Base-by-base conservation (phyloP, 2,888 invertebrate species). In the Drosophila neotestacea region DNA sequence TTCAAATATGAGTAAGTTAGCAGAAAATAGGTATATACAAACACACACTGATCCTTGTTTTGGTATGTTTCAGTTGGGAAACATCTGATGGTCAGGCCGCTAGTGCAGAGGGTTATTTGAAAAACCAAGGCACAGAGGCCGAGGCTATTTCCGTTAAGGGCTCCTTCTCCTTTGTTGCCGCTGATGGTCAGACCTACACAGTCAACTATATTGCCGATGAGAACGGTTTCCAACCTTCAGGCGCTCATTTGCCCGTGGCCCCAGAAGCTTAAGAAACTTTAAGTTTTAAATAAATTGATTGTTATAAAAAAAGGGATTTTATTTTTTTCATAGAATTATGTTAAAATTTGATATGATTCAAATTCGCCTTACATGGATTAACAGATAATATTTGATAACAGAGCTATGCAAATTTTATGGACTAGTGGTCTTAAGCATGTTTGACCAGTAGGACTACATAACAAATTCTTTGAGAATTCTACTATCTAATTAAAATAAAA, bases 161-260 rank as follows among this genome's bases (percentile, higher is more conserved):
- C 13, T 58, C 74, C 0, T 91, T 91, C 91, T 81, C 91, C 0
- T 94, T 92, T 92, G 88, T 94, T 0, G 94, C 89, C 9, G 93
- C 93, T 50, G 94, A 94, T 79, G 94, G 94, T 9, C 90, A 92
- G 5, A 91, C 91, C 0, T 95, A 95, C 90, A 91, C 92, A 0
- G 94, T 95, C 59, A 94, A 6, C 51, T 92, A 91, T 51, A 6
- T 90, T 41, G 92, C 92, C 55, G 92, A 92, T 74, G 90, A 90
- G 83, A 91, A 92, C 63, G 92, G 92, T 67, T 92, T 84, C 90
- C 93, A 93, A 88, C 93, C 94, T 10, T 77, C 91, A 84, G 93
- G 93, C 22, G 93, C 91, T 22, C 93, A 94, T 90, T 77, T 94
- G 65, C 93, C 94, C 50, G 88, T 88, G 62, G 90, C 90, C 13